These are phyloP conservation scores for Pharmacophagus antenor DNA, from an alignment of 2,888 invertebrate species.

Conservation along the genomic window DNA sequence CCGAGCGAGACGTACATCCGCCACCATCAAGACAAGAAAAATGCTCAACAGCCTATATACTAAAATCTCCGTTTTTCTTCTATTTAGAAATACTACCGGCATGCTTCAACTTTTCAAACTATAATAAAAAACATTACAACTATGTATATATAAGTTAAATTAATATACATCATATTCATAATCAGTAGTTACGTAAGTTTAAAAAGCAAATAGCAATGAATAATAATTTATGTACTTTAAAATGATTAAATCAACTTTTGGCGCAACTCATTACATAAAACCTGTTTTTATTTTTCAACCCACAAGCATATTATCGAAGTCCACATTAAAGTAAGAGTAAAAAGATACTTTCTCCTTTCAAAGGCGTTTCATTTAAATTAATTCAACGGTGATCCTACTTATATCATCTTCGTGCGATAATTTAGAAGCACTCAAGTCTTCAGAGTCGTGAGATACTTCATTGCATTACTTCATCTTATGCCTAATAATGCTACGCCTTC, in stretches of 20 bases:
- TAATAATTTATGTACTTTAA: not conserved
- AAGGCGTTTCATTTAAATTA: slow-evolving; percentile 29
- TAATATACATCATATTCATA: not conserved
- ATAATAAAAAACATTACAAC: no score
- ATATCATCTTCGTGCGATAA: not conserved
- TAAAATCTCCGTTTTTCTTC: no score
- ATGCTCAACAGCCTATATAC: no score
- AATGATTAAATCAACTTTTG: slow-evolving; percentile 2
- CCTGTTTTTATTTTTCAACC: slow-evolving; percentile 16
- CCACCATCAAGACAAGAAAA: no score
- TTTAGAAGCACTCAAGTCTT: not conserved
- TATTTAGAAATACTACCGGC: no score
- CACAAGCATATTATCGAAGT: slow-evolving; percentile 6
- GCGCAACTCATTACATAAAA: slow-evolving; percentile 11
- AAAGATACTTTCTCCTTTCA: slow-evolving; percentile 29
- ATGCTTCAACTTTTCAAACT: no score
- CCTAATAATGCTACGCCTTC: no score
- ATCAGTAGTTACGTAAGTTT: not conserved
- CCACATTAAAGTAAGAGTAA: slow-evolving; percentile 23
- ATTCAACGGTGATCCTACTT: slow-evolving; percentile 16
- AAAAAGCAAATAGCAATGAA: not conserved
- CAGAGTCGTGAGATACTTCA: not conserved
- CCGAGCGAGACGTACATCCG: no score
- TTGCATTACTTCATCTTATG: no score
- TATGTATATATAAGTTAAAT: not conserved